Conservation (phyloP, 1,140 invertebrate genomes). For the honey bee (Apis mellifera) region DNA sequence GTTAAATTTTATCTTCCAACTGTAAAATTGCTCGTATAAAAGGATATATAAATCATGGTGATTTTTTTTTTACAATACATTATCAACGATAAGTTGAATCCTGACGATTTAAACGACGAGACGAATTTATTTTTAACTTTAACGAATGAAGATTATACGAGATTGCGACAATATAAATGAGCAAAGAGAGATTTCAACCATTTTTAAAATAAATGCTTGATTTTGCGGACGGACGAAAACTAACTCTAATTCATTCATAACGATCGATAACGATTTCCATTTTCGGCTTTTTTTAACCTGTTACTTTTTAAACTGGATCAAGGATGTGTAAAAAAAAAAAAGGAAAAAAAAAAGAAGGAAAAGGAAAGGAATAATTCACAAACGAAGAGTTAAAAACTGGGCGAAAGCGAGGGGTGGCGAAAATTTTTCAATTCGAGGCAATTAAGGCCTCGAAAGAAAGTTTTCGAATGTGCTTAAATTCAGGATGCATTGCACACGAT, state of each 20-base stretch:
- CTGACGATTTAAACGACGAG: too few species aligned
- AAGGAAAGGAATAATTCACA: background rate
- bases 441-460: slow-evolving; percentile 2
- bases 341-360: background rate
- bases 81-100: too few species aligned
- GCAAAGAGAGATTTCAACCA: background rate
- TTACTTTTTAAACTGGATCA: background rate
- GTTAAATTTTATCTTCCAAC: too few species aligned
- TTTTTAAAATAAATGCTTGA: background rate
- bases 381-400: background rate
- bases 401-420: background rate
- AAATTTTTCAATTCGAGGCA: background rate
- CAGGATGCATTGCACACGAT: background rate
- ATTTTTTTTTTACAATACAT: too few species aligned
- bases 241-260: background rate
- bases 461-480: slow-evolving; percentile 3
- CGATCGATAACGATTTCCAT: background rate
- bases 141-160: too few species aligned
- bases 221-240: background rate
- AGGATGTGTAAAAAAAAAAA: background rate
- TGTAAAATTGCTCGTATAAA: too few species aligned
- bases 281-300: background rate
- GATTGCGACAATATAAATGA: too few species aligned
- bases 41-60: too few species aligned
- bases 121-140: too few species aligned